Evolutionary conservation across 2,888 invertebrate species (phyloP).

Genomic region (Lathronympha strigana): DNA sequence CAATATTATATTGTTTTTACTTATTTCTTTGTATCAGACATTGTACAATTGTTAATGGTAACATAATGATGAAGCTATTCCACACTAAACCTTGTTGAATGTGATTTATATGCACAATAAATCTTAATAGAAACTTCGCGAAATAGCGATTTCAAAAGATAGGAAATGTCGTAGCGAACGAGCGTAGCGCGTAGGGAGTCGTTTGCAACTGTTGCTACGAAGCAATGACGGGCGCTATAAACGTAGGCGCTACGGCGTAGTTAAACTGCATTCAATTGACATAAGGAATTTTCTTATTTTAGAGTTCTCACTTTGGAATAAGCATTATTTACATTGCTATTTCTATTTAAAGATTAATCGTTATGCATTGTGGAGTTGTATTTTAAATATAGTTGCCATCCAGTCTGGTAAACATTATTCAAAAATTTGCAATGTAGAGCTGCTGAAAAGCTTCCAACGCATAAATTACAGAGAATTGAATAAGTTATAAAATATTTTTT

Average conservation of each 20-base stretch:
- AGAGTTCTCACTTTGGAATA: neutral
- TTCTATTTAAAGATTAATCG: neutral
- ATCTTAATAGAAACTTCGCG: slow-evolving; percentile 4
- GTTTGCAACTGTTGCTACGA: slow-evolving; percentile 79
- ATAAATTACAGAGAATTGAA: slow-evolving; percentile 13
- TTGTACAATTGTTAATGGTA: neutral
- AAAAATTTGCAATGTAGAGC: slow-evolving; percentile 25
- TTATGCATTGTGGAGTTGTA: neutral
- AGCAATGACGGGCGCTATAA: slow-evolving; percentile 45
- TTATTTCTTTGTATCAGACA: neutral
- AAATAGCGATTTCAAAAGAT: neutral
- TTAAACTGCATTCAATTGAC: slow-evolving; percentile 19
- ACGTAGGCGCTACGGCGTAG: slow-evolving; percentile 43
- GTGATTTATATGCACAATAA: neutral
- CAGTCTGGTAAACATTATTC: slow-evolving; percentile 10
- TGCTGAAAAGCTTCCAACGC: slow-evolving; percentile 21
- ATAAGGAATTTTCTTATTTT: neutral
- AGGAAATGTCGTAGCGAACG: slow-evolving; percentile 52
- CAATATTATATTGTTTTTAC: too few relatives aligned
- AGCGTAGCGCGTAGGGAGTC: slow-evolving; percentile 66
- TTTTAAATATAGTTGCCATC: neutral
- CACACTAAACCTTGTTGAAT: neutral
- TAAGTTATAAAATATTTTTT: neutral
- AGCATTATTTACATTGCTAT: neutral
- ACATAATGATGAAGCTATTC: too few relatives aligned